Evolutionary conservation across 2,888 invertebrate species (phyloP).

Genomic region (Dorcus parallelipipedus): DNA sequence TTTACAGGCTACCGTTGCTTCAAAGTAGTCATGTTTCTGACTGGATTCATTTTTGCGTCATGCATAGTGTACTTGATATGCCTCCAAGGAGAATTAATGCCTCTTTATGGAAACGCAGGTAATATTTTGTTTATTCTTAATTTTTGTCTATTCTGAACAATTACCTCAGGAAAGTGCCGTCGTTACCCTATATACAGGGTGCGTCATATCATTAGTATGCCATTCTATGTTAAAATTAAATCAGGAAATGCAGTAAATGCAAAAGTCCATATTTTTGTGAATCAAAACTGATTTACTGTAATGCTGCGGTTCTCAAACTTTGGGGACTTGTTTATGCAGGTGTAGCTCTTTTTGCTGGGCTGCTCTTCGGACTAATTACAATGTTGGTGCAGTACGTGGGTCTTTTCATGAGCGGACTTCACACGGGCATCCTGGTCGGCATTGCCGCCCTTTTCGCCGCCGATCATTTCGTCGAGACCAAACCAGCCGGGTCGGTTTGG

Average conservation of each 20-base stretch:
- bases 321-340: slow-evolving; percentile 45
- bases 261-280: too few species aligned
- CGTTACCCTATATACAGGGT: too few species aligned
- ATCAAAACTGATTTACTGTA: too few species aligned
- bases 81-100: slow-evolving; percentile 74
- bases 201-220: too few species aligned
- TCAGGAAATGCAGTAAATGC: too few species aligned
- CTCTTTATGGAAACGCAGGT: slow-evolving; percentile 72
- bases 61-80: slow-evolving; percentile 78
- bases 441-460: slow-evolving; percentile 58
- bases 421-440: slow-evolving; percentile 66
- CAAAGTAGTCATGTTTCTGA: slow-evolving; percentile 84
- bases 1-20: slow-evolving; percentile 80
- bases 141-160: too few species aligned
- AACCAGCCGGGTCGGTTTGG: slow-evolving; percentile 58
- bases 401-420: slow-evolving; percentile 76
- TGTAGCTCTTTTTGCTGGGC: slow-evolving; percentile 69
- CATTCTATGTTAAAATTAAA: too few species aligned
- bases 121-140: slow-evolving; percentile 8
- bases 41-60: slow-evolving; percentile 81
- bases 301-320: too few species aligned
- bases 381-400: slow-evolving; percentile 81
- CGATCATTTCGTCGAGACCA: slow-evolving; percentile 57
- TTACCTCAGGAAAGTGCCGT: too few species aligned
- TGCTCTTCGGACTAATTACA: slow-evolving; percentile 75